Evolutionary conservation across 2,888 invertebrate genomes (phyloP), one percentile per base, ranked within the genome.

Genomic region (Volucella zonaria): DNA sequence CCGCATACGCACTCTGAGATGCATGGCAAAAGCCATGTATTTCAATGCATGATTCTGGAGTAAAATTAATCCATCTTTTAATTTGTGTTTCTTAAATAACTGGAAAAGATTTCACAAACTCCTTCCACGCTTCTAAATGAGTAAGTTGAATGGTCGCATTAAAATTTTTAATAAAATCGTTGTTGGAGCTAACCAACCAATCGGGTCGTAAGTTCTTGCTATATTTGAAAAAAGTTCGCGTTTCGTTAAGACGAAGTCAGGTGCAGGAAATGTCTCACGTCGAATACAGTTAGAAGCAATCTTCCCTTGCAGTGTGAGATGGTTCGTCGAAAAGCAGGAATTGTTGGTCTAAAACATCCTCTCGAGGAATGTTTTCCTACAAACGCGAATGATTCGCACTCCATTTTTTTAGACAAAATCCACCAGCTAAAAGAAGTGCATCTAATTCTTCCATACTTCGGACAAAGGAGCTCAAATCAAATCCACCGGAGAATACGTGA

Each of bases 21-120:
- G 87, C 70, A 47, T 86, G 81, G 38, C 82, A 85, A 64, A 86
- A 79, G 8, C 54, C 83, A 73, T 82, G 83, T 14, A 87, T 43
- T 74, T 87, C 67, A 14, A 74, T 14, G 40, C 18, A 42, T 3
- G 45, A 18, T 2, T 59, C 49, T 11, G 59, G 59, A 10, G 51
- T 15, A 45, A 23, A 62, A 2, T 23, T 23, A 23, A 23, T 23
- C 23, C 23, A 23, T 2, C 23, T 23, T 23, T 23, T 2, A 23
- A 23, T 23, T 23, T 23, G 2, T 23, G 2, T 71, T 10, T 56
- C 47, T 4, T 58, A 47, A 14, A 58, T 45, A 8, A 15, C 56
- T 3, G 68, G 45, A 68, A 68, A 59, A 0, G 71, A 52, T 4
- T 9, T 31, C 12, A 61, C 42, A 52, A 71, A 71, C 0, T 51